Base-by-base conservation (phyloP, 2,888 invertebrate genomes). In the Camptogramma bilineatum region DNA sequence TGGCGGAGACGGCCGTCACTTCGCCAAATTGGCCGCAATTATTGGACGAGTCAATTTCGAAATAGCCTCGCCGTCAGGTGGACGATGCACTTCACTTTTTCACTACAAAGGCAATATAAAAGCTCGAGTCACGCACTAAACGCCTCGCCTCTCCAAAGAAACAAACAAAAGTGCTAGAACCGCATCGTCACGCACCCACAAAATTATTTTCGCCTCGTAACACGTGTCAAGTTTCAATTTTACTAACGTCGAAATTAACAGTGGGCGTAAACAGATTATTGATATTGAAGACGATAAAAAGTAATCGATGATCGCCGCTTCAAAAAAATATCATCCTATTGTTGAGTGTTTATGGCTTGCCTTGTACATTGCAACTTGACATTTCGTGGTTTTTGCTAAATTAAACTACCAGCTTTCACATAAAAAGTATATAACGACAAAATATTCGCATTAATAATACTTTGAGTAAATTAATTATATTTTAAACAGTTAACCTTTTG, bases 221-320 rank as follows among this genome's bases (percentile, higher is more conserved):
- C 92, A 92, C 91, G 92, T 93, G 93, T 93, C 93, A 91, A 86
- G 87, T 88, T 91, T 91, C 90, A 91, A 91, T 91, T 91, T 87
- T 87, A 91, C 87, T 83, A 87, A 88, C 87, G 90, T 91, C 85
- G 90, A 85, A 89, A 91, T 92, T 91, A 93, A 92, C 91, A 82
- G 91, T 91, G 93, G 93, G 93, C 92, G 93, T 93, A 88, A 87
- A 90, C 90, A 84, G 91, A 91, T 90, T 91, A 91, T 91, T 88
- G 91, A 91, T 92, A 91, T 92, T 91, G 90, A 88, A 81, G 76
- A 79, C 77, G 88, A 91, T 90, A 91, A 91, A 92, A 92, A 91
- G 85, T 91, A 93, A 93, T 92, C 93, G 91, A 93, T 92, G 92
- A 92, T 88, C 91, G 90, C 82, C 83, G 79, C 75, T 76, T 81